Evolutionary conservation across 2,888 invertebrate species (phyloP), one percentile per base, ranked within the genome.

Genomic region (Pyrochroa serraticornis): DNA sequence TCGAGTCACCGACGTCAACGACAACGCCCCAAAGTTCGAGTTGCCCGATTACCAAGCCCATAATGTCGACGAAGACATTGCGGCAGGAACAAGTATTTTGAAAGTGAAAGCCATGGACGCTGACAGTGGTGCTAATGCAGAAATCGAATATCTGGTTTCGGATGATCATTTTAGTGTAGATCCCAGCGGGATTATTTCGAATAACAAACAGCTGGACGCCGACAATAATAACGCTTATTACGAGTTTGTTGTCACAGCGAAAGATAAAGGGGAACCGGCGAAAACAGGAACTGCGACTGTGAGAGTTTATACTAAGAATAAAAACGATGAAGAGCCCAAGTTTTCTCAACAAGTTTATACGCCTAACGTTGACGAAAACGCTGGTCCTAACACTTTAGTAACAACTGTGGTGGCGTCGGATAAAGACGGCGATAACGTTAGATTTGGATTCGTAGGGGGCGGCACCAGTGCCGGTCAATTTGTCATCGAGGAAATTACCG

Each of bases 371-470:
- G 95, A 95, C 75, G 96, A 96, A 79, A 95, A 95, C 77, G 95
- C 95, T 7, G 95, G 95, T 0, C 93, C 95, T 0, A 95, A 95
- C 73, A 96, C 97, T 3, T 82, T 97, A 41, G 96, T 97, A 0
- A 97, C 97, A 6, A 97, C 97, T 0, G 95, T 97, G 0, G 96
- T 97, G 1, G 97, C 97, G 0, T 95, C 95, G 5, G 97, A 97
- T 77, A 96, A 96, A 80, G 97, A 97, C 78, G 97, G 97, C 7
- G 97, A 97, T 77, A 95, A 95, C 79, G 95, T 97, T 3, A 84
- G 94, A 22, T 97, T 95, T 74, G 92, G 92, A 43, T 93, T 93
- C 80, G 94, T 94, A 42, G 94, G 94, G 7, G 94, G 94, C 30
- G 92, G 91, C 57, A 93, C 92, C 0, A 90, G 89, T 47, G 93